Evolutionary conservation across 2,888 invertebrate genomes (phyloP), one percentile per base, ranked within the genome.

Genomic region (Urechis unicinctus): DNA sequence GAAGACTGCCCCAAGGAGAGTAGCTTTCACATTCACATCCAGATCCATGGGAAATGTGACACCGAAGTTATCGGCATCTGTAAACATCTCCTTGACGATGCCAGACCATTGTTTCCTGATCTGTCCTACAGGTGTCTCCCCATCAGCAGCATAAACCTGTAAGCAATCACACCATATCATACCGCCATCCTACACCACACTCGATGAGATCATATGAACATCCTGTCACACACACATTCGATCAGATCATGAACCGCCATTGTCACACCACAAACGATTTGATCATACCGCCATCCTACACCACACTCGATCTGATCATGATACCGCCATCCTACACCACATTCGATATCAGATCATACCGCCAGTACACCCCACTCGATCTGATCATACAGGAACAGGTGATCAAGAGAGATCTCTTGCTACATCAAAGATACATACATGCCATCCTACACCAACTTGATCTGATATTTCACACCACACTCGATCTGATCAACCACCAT

Each of bases 101-200:
- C 92, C 92, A 0, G 88, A 85, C 92, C 92, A 93, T 72, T 91
- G 88, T 75, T 93, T 93, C 0, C 88, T 87, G 66, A 95, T 92
- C 74, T 85, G 85, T 1, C 94, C 94, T 55, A 94, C 86, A 78
- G 87, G 84, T 0, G 83, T 84, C 56, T 83, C 82, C 2, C 88
- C 89, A 72, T 91, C 90, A 48, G 83, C 80, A 0, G 90, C 86
- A 70, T 87, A 82, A 25, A 90, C 82, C 89, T 89, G 68, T 29
- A 3, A 46, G n/a, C 42, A 24, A 50, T 48, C 9, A 36, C 41
- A 36, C 41, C 9, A 36, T 9, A 36, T 13, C 13, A 13, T 9
- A 36, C 9, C 9, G 41, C n/a, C n/a, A n/a, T n/a, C n/a, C n/a
- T n/a, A n/a, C n/a, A n/a, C n/a, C n/a, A n/a, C n/a, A n/a, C n/a